Evolutionary conservation across 2,888 invertebrate species (phyloP).

Genomic region (Spodoptera exigua): DNA sequence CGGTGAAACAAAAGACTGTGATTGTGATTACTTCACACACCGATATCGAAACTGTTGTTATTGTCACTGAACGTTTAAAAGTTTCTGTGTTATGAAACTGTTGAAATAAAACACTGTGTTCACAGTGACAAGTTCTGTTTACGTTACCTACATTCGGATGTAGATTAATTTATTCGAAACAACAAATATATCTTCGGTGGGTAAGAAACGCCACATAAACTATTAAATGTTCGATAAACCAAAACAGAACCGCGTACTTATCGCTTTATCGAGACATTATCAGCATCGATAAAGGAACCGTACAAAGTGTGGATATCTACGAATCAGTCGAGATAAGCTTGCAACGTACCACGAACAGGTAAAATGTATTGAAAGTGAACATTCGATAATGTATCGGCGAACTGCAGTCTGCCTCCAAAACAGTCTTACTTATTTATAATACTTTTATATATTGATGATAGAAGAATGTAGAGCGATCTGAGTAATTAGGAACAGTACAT

Average conservation of each 20-base stretch:
- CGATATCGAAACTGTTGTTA: constrained; percentile 16
- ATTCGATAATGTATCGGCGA: constrained; percentile 19
- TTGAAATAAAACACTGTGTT: constrained; percentile 31
- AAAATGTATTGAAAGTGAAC: constrained; percentile 31
- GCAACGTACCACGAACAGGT: constrained; percentile 30
- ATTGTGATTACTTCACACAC: constrained; percentile 29
- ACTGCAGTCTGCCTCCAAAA: constrained; percentile 22
- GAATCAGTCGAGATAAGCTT: constrained; percentile 63
- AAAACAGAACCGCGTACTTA: constrained; percentile 64
- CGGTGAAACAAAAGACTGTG: constrained; percentile 24
- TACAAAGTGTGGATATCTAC: constrained; percentile 68
- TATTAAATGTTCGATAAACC: constrained; percentile 61
- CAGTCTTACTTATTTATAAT: constrained; percentile 26
- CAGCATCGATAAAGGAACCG: constrained; percentile 69
- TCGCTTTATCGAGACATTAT: constrained; percentile 68
- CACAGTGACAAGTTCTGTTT: constrained; percentile 29
- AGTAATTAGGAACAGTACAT: constrained; percentile 2
- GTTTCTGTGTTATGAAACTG: constrained; percentile 39
- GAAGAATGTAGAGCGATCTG: constrained; percentile 11
- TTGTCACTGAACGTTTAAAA: constrained; percentile 30
- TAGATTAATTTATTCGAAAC: constrained; percentile 25
- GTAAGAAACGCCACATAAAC: constrained; percentile 32
- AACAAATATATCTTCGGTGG: constrained; percentile 26
- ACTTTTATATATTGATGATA: constrained; percentile 33
- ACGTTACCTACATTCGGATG: constrained; percentile 34